Percentiles rank a stretch among this genome's conserved stretches.
These are phyloP conservation scores for Philypnodon macrostomus DNA, from an alignment of 2,797 vertebrate species.

Conservation along the genomic window DNA sequence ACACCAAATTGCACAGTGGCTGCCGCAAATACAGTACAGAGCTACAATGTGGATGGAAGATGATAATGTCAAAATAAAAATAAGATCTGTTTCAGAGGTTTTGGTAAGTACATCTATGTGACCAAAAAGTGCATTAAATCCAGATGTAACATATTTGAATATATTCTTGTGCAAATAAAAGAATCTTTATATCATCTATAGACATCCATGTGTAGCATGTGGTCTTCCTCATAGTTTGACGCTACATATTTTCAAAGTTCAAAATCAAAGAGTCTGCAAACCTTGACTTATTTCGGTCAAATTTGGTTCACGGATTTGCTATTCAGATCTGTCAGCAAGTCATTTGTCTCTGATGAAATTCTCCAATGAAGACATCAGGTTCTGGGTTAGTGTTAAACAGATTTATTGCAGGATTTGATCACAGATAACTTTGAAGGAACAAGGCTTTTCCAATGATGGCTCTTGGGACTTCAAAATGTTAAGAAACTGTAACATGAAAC, in stretches of 20 bases:
- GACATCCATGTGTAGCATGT: conserved; percentile 23
- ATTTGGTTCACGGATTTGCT: background rate
- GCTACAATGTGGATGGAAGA: conserved; percentile 25
- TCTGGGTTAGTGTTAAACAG: background rate
- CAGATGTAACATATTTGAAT: conserved; percentile 56
- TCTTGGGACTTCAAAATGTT: too few relatives aligned
- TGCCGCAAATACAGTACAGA: conserved; percentile 41
- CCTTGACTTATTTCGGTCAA: conserved; percentile 4
- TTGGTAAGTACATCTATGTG: conserved; percentile 68
- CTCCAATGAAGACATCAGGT: background rate
- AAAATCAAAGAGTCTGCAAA: background rate
- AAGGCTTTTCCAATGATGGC: too few relatives aligned
- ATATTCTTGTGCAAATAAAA: conserved; percentile 32
- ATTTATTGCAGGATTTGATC: background rate
- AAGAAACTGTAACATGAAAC: too few relatives aligned
- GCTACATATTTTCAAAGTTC: background rate
- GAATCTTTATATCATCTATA: conserved; percentile 5
- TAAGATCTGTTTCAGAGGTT: conserved; percentile 37
- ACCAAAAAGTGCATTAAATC: conserved; percentile 55
- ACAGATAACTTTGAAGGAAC: too few relatives aligned
- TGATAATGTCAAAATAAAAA: conserved; percentile 4
- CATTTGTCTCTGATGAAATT: background rate
- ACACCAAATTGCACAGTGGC: conserved; percentile 42
- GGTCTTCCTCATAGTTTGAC: conserved; percentile 22
- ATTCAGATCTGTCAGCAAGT: conserved; percentile 8